Conservation (phyloP, 2,888 invertebrate genomes). For the Quadriops clusia region DNA sequence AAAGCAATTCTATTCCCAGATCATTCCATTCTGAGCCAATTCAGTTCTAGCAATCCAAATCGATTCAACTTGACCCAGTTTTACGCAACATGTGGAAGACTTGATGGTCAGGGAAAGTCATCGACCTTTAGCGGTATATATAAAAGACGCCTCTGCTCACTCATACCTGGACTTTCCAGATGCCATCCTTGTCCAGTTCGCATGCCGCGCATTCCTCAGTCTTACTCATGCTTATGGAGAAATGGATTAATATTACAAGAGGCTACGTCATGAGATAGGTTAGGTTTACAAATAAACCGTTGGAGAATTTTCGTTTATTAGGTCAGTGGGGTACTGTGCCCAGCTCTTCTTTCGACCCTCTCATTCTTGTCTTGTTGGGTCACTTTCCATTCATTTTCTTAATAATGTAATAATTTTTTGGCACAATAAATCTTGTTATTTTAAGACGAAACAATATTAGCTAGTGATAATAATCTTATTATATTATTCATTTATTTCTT, state of each 20-base stretch:
- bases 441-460: not conserved
- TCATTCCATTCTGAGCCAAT: no score
- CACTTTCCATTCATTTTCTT: not conserved
- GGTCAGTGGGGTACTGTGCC: no score
- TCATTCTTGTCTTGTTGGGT: constrained; percentile 4
- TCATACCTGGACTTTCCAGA: constrained; percentile 2
- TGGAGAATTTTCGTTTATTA: no score
- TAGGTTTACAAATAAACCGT: no score
- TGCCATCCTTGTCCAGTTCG: not conserved
- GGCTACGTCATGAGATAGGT: no score
- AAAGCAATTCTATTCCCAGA: no score
- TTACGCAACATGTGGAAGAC: constrained; percentile 11
- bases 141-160: constrained; percentile 6
- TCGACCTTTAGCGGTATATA: constrained; percentile 30
- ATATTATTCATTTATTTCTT: constrained; percentile 9
- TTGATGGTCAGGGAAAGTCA: constrained; percentile 30
- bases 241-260: no score
- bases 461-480: not conserved
- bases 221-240: no score
- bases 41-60: no score
- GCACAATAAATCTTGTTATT: not conserved
- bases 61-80: constrained; percentile 18
- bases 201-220: no score
- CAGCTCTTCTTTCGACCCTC: no score
- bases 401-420: not conserved